Conservation (phyloP, 2,797 vertebrate species). For the Channallabes apus region DNA sequence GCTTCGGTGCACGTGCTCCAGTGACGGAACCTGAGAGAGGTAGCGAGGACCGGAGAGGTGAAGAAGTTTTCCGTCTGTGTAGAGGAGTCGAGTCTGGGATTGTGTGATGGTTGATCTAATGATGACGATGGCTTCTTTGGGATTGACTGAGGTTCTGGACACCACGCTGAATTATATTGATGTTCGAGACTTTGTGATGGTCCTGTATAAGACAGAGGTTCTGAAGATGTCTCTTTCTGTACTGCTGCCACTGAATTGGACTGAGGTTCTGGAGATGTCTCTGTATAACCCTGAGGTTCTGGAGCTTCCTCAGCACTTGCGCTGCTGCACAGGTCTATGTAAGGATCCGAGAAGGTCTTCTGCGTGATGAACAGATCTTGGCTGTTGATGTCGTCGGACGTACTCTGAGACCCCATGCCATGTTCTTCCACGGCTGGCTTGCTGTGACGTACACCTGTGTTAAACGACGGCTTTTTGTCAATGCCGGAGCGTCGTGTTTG, state of each 20-base stretch:
- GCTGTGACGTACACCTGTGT: background rate
- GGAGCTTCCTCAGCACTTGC: background rate
- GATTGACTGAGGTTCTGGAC: background rate
- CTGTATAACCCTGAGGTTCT: background rate
- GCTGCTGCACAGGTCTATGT: constrained; percentile 59
- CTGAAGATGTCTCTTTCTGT: background rate
- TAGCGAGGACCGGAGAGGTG: constrained; percentile 58
- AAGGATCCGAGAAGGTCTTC: constrained; percentile 65
- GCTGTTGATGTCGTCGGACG: constrained; percentile 68
- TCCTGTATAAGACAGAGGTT: background rate
- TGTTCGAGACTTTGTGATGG: background rate
- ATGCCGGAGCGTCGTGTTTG: background rate
- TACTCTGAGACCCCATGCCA: constrained; percentile 55
- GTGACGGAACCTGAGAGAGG: constrained; percentile 61
- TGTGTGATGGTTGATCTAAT: background rate
- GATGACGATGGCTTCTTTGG: background rate
- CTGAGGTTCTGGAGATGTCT: background rate
- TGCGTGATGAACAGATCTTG: constrained; percentile 82
- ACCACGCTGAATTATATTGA: too few species aligned
- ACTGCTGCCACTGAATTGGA: background rate
- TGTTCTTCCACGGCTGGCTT: constrained; percentile 14
- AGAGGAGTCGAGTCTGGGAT: constrained; percentile 45
- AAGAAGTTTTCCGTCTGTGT: constrained; percentile 81
- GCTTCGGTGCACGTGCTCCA: background rate
- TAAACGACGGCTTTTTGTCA: background rate